A percentile compares a stretch with the other conserved stretches of the same genome.
Evolutionary conservation across 1,140 invertebrate species (phyloP).

Genomic region (Amyelois transitella): DNA sequence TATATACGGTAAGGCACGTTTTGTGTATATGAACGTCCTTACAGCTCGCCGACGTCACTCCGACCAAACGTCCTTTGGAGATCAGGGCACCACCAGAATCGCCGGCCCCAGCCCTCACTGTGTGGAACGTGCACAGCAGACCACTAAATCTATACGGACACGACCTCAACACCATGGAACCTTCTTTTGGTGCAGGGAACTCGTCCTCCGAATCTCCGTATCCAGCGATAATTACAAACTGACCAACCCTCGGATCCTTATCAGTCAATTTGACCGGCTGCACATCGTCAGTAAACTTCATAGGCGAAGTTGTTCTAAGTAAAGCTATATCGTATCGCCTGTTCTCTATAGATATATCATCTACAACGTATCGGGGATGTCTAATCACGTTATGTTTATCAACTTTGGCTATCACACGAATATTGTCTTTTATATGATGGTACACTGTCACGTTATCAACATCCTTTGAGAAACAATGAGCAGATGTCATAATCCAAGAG

Average conservation of each 20-base stretch:
- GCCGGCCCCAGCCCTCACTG: slow-evolving; percentile 14
- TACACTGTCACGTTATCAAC: background rate
- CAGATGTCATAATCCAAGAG: slow-evolving; percentile 22
- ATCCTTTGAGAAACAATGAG: slow-evolving; percentile 13
- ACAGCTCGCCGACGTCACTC: slow-evolving; percentile 15
- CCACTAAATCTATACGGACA: slow-evolving; percentile 3
- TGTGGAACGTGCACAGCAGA: slow-evolving; percentile 13
- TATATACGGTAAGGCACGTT: slow-evolving; percentile 16
- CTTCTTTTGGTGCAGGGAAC: slow-evolving; percentile 7
- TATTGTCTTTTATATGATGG: background rate
- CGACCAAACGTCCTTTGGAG: slow-evolving; percentile 8
- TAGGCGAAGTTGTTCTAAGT: slow-evolving; percentile 8
- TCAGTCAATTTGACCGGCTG: slow-evolving; percentile 12
- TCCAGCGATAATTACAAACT: slow-evolving; percentile 17
- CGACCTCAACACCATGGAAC: slow-evolving; percentile 2
- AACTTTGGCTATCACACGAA: slow-evolving; percentile 5
- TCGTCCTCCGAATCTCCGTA: slow-evolving; percentile 14
- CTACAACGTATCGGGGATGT: background rate
- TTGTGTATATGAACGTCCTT: slow-evolving; percentile 3
- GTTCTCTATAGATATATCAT: background rate
- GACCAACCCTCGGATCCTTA: background rate
- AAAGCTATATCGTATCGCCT: slow-evolving; percentile 17
- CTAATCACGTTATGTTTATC: background rate
- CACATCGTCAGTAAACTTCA: slow-evolving; percentile 8
- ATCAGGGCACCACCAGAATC: slow-evolving; percentile 24